phyloP scores from a whole-genome alignment of 2,113 vertebrate genomes.

The Sander lucioperca region DNA sequence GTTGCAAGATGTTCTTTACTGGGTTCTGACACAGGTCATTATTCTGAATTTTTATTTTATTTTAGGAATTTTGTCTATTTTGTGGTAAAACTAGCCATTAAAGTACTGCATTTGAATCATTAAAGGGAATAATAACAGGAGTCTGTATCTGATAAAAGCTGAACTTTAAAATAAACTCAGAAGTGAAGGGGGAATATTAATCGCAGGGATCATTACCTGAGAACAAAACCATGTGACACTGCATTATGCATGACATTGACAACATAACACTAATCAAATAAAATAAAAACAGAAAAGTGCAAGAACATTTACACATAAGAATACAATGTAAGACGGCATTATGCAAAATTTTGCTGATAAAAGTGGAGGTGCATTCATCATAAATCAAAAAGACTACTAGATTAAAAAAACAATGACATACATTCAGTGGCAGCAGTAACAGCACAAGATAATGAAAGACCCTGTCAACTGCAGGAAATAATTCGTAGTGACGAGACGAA shows the following conservation, averaged over 20 bases:
- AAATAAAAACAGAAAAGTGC: neutral
- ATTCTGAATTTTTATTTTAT: neutral
- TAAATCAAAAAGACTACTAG: slow-evolving; percentile 4
- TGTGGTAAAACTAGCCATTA: slow-evolving; percentile 19
- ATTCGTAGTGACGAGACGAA: neutral
- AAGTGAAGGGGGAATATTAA: slow-evolving; percentile 23
- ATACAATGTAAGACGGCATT: neutral
- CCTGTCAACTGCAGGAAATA: slow-evolving; percentile 4
- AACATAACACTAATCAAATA: slow-evolving; percentile 3
- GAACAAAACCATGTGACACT: slow-evolving; percentile 51
- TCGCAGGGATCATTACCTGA: slow-evolving; percentile 64
- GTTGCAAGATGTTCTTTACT: neutral
- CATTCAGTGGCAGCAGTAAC: neutral
- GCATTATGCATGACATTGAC: slow-evolving; percentile 19
- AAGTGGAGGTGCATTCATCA: neutral
- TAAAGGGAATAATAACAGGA: slow-evolving; percentile 38
- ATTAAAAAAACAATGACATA: neutral
- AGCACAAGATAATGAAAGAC: slow-evolving; percentile 14
- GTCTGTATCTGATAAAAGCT: slow-evolving; percentile 8
- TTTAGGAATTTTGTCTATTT: neutral
- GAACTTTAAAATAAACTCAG: slow-evolving; percentile 34
- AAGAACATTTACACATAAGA: slow-evolving; percentile 30
- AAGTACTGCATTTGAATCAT: slow-evolving; percentile 45
- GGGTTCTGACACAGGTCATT: neutral
- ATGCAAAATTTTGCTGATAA: slow-evolving; percentile 1